A percentile compares a stretch with the other conserved stretches of the same genome.
phyloP scores from a whole-genome alignment of 2,797 vertebrate species.

The Clamator glandarius region DNA sequence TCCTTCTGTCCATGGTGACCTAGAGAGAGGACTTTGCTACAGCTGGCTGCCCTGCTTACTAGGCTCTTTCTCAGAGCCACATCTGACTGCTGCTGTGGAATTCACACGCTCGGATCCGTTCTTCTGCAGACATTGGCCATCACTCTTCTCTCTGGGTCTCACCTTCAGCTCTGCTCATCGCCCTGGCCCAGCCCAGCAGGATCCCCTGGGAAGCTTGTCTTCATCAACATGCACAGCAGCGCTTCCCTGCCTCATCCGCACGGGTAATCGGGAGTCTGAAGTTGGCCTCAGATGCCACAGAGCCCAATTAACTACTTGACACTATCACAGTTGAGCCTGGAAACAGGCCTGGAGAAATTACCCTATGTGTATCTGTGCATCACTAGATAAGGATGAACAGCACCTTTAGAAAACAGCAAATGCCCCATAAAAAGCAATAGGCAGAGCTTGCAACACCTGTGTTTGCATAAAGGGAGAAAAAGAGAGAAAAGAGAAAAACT shows the following conservation, averaged over 20 bases:
- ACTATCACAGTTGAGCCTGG: background rate
- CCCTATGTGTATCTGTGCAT: background rate
- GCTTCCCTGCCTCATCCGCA: background rate
- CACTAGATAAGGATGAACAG: background rate
- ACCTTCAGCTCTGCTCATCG: background rate
- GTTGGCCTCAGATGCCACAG: background rate
- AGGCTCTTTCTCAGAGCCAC: background rate
- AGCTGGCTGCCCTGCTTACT: background rate
- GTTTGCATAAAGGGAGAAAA: background rate
- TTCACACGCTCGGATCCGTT: background rate
- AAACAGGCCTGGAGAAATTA: background rate
- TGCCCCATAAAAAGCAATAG: background rate
- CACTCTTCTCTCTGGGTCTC: background rate
- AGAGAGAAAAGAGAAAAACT: background rate
- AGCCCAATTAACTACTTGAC: background rate
- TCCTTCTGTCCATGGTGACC: background rate
- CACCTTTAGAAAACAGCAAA: background rate
- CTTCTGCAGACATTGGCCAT: background rate
- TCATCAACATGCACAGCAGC: background rate
- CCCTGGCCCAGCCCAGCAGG: background rate
- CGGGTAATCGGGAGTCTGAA: background rate
- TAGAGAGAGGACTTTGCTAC: background rate
- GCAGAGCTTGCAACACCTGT: background rate
- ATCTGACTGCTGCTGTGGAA: rapidly evolving
- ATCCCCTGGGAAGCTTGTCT: background rate